Conservation (phyloP, 2,888 invertebrate genomes). For the Leptothorax acervorum region DNA sequence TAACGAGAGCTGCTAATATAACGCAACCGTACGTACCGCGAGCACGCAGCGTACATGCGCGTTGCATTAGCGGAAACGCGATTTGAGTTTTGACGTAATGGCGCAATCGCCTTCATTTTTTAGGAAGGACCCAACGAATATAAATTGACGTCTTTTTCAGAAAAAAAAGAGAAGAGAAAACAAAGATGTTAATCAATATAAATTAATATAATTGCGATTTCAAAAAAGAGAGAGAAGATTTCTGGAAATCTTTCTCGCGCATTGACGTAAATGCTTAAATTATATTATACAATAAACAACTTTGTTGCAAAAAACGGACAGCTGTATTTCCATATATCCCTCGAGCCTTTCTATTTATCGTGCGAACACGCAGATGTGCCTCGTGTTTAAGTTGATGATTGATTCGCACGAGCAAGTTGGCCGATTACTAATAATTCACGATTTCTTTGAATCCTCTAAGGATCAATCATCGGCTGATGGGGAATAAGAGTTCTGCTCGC, state of each 20-base stretch:
- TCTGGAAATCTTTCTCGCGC: background rate
- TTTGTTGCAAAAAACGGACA: background rate
- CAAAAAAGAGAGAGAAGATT: background rate
- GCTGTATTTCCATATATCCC: background rate
- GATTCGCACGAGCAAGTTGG: conserved; percentile 2
- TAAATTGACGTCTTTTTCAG: conserved; percentile 28
- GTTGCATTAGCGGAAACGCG: conserved; percentile 34
- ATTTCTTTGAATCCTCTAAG: background rate
- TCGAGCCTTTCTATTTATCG: background rate
- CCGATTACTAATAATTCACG: conserved; percentile 33
- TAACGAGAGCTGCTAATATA: conserved; percentile 34
- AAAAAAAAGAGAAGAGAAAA: conserved; percentile 7
- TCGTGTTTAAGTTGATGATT: conserved; percentile 32
- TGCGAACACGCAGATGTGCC: background rate
- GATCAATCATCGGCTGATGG: background rate
- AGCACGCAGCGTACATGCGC: conserved; percentile 43
- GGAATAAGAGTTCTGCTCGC: background rate
- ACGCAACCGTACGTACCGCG: conserved; percentile 41
- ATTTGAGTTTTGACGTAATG: conserved; percentile 18
- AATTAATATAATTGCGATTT: background rate
- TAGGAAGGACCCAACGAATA: conserved; percentile 45
- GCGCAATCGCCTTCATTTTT: conserved; percentile 55
- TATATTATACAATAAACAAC: background rate
- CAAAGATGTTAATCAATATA: background rate
- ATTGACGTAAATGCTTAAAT: background rate